Evolutionary conservation across 2,797 vertebrate genomes (phyloP), one percentile per base, ranked within the genome.

Genomic region (Fundulus diaphanus): DNA sequence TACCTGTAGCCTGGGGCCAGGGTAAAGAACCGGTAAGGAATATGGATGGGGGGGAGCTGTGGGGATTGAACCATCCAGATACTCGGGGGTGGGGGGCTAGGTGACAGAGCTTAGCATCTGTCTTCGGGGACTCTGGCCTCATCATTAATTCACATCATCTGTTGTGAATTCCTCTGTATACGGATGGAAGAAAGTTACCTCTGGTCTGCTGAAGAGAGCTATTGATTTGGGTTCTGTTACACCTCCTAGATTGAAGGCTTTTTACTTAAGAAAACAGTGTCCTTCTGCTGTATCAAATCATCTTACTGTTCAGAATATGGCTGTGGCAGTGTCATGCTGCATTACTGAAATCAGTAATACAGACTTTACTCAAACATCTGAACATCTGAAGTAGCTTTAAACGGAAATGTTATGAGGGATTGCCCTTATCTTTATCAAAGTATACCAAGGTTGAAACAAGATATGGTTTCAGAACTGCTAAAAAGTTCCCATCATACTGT

Each of bases 71-170:
- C 56, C 56, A 15, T 75, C 70, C 68, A 66, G 73, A 68, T 31
- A 35, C 27, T 13, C n/a, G 54, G 74, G 65, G 78, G 61, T 65
- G 11, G 84, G 65, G 68, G 85, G 76, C 74, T 57, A 79, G 82
- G 85, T 67, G 83, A 90, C 88, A 81, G 77, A 86, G 86, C 76
- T 80, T 94, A 91, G 89, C 91, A 93, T 94, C 87, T 91, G 90
- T 93, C 89, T 93, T 89, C 48, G 7, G 87, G 88, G 92, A 92
- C 89, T 86, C 70, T 76, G 44, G 76, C 76, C 80, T 85, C 84
- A 85, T 88, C n/a, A 68, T 79, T 82, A 86, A 90, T 90, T 89
- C 82, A 66, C 68, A 85, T 80, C 82, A 69, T 77, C 82, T 35
- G 13, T 80, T 57, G 80, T 68, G 80, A 75, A 92, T 91, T 92